Conservation (phyloP, 2,797 vertebrate species). For the Syngnathus acus region DNA sequence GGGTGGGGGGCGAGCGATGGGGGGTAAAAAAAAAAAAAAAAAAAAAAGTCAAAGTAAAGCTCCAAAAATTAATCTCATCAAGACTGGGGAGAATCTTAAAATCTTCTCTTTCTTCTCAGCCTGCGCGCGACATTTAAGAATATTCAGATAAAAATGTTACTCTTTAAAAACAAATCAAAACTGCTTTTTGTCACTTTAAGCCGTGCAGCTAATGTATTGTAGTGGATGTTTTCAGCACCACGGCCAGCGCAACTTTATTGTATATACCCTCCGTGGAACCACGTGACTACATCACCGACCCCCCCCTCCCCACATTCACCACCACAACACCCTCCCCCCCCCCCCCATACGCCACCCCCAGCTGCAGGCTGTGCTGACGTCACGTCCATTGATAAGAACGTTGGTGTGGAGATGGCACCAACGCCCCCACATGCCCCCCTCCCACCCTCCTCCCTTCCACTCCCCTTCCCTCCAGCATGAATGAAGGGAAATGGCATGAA, state of each 20-base stretch:
- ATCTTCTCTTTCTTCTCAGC: constrained; percentile 39
- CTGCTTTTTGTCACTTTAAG: not conserved
- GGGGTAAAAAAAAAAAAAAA: not conserved
- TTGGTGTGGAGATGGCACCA: constrained; percentile 74
- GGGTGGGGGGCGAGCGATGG: constrained; percentile 49
- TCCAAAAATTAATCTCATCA: constrained; percentile 60
- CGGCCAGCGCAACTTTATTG: constrained; percentile 82
- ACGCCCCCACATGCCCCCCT: not conserved
- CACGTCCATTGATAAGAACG: constrained; percentile 94
- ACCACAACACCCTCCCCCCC: constrained; percentile 15
- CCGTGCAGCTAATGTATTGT: constrained; percentile 55
- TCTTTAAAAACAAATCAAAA: not conserved
- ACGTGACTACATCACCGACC: constrained; percentile 55
- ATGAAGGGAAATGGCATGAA: constrained; percentile 61
- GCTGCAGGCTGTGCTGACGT: constrained; percentile 82
- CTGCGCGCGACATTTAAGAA: constrained; percentile 46
- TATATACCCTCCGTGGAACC: constrained; percentile 79
- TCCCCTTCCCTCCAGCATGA: constrained; percentile 67
- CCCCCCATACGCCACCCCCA: constrained; percentile 25
- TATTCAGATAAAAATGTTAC: not conserved
- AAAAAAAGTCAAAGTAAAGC: constrained; percentile 51
- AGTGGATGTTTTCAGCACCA: constrained; percentile 81
- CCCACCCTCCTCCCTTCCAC: not conserved
- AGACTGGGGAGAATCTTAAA: constrained; percentile 51
- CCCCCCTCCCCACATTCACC: not conserved